These are phyloP conservation scores for Hirtodrosophila confusa DNA, from an alignment of 2,888 invertebrate genomes.

Conservation along the genomic window DNA sequence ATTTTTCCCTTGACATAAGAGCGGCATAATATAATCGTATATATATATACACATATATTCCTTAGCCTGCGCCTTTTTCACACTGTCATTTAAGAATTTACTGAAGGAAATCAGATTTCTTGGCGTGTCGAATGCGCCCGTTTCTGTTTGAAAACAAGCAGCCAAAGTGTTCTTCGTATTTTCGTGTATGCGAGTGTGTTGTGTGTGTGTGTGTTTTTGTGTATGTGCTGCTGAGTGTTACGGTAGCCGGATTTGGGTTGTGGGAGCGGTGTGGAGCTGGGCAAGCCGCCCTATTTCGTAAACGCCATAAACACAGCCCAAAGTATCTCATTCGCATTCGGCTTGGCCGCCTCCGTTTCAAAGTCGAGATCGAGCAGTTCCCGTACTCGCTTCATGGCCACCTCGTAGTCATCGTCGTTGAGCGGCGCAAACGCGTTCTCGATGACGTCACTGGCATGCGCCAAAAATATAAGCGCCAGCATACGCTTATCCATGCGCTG, in stretches of 20 bases:
- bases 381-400: conserved; percentile 98
- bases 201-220: conserved; percentile 17
- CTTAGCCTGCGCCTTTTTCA: conserved; percentile 16
- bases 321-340: conserved; percentile 95
- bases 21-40: conserved; percentile 17
- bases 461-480: conserved; percentile 96
- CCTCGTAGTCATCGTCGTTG: conserved; percentile 98
- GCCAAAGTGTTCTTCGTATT: conserved; percentile 20
- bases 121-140: neutral
- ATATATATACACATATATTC: conserved; percentile 11
- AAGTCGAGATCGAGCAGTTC: conserved; percentile 98
- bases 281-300: conserved; percentile 89
- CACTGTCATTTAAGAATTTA: conserved; percentile 24
- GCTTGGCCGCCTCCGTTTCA: conserved; percentile 97
- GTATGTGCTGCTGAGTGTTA: conserved; percentile 28
- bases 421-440: conserved; percentile 99
- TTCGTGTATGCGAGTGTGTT: conserved; percentile 26
- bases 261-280: conserved; percentile 21
- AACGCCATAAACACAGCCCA: conserved; percentile 99
- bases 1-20: conserved; percentile 24
- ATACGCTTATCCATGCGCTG: conserved; percentile 98
- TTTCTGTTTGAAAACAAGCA: conserved; percentile 46
- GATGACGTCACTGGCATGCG: conserved; percentile 98
- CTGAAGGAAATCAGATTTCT: conserved; percentile 38
- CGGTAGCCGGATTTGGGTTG: conserved; percentile 11